phyloP scores from a whole-genome alignment of 1,140 invertebrate species.

The Lordiphosa collinella region DNA sequence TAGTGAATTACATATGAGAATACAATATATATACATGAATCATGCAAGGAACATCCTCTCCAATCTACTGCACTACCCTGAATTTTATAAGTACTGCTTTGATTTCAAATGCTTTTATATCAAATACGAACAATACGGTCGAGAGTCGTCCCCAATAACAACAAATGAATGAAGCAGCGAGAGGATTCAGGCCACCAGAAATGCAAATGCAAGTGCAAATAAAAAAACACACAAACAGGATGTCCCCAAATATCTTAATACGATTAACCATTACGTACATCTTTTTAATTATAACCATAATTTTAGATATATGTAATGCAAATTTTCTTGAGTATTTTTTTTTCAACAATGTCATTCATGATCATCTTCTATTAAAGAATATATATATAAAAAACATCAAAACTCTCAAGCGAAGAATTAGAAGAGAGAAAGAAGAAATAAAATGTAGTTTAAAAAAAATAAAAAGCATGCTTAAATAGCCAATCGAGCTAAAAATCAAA shows the following conservation, averaged over 20 bases:
- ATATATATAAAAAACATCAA: no score
- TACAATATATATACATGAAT: background rate
- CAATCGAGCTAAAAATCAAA: no score
- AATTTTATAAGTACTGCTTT: constrained; percentile 21
- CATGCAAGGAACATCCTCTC: constrained; percentile 9
- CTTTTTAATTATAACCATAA: constrained; percentile 35
- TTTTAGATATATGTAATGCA: constrained; percentile 32
- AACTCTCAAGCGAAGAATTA: no score
- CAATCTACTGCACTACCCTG: constrained; percentile 1
- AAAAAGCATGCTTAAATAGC: no score
- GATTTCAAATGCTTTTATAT: constrained; percentile 20
- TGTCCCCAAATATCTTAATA: constrained; percentile 4
- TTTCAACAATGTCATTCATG: constrained; percentile 18
- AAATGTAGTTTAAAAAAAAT: no score
- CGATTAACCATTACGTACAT: constrained; percentile 20
- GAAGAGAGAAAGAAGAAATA: no score
- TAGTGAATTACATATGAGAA: constrained; percentile 2
- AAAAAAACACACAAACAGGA: background rate
- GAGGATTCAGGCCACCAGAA: background rate
- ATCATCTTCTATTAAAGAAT: constrained; percentile 18
- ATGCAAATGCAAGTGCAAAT: background rate
- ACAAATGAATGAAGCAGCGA: constrained; percentile 11
- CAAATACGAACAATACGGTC: constrained; percentile 22
- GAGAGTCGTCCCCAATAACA: no score
- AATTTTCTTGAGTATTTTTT: constrained; percentile 25